These are phyloP conservation scores for Valencia hispanica DNA, from an alignment of 2,797 vertebrate genomes.

Conservation along the genomic window DNA sequence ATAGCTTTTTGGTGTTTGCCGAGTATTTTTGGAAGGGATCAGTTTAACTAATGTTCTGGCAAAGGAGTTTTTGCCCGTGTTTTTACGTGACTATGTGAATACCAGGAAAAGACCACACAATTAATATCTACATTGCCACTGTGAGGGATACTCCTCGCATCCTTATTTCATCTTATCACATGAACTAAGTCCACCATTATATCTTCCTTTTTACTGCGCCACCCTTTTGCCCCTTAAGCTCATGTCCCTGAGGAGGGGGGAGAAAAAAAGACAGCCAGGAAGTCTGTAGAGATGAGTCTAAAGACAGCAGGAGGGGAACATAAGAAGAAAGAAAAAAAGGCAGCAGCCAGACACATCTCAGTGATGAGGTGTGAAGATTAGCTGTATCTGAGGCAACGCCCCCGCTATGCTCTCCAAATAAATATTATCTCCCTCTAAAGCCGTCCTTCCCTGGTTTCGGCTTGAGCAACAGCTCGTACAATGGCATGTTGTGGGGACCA, in stretches of 20 bases:
- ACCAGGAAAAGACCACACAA: not conserved
- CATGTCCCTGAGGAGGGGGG: slow-evolving; percentile 11
- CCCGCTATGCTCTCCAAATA: slow-evolving; percentile 66
- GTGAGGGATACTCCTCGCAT: slow-evolving; percentile 7
- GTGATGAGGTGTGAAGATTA: slow-evolving; percentile 74
- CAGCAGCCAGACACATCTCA: slow-evolving; percentile 44
- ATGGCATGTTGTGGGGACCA: slow-evolving; percentile 52
- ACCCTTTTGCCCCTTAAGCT: slow-evolving; percentile 8
- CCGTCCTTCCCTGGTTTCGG: slow-evolving; percentile 28
- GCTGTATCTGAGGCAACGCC: slow-evolving; percentile 70
- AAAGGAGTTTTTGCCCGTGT: not conserved
- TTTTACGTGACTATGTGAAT: not conserved
- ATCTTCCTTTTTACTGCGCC: slow-evolving; percentile 11
- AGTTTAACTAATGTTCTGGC: not conserved
- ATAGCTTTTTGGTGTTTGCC: not conserved
- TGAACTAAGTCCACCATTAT: slow-evolving; percentile 16
- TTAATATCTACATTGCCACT: not conserved
- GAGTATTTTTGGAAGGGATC: not conserved
- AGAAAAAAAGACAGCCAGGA: slow-evolving; percentile 6
- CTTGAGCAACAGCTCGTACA: slow-evolving; percentile 54
- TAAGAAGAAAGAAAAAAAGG: slow-evolving; percentile 3
- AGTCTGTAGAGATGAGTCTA: slow-evolving; percentile 10
- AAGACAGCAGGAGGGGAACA: slow-evolving; percentile 20
- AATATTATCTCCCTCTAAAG: slow-evolving; percentile 58
- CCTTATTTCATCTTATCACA: slow-evolving; percentile 16